Evolutionary conservation across 1,140 invertebrate genomes (phyloP), one percentile per base, ranked within the genome.

Genomic region (Tetragonula clypearis): DNA sequence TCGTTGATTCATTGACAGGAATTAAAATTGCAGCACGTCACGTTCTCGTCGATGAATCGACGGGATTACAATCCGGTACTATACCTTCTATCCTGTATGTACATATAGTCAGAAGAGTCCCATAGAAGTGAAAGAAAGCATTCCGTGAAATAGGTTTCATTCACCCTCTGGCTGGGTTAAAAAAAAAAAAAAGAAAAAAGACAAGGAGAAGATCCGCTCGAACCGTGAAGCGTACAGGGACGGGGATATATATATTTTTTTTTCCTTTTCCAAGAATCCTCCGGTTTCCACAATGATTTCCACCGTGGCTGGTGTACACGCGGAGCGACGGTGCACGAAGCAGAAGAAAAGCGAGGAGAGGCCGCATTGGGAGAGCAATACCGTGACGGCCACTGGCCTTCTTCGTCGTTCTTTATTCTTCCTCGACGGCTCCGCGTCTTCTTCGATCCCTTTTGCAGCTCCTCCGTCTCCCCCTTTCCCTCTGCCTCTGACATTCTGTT

Each of bases 361-460:
- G 62, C 73, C 41, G 73, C 82, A 82, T 85, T 60, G 75, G 80
- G 76, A 87, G 88, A 90, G 88, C 90, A 88, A 84, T 85, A 90
- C 90, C 90, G 90, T 91, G 90, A 91, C 90, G 90, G 90, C 86
- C 90, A 91, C 82, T 91, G 90, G 90, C 90, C 90, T 91, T 91
- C 88, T 87, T 84, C 74, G 55, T 49, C 35, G 75, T 86, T 83
- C 90, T 88, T 89, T 88, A 81, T 87, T 85, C 79, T 71, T 87
- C 71, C 73, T 53, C 88, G 62, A 78, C 77, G 73, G 74, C 53
- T 87, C 69, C 69, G 75, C 62, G 26, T 82, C 87, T 87, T 73
- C 87, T 35, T 79, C 72, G 84, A 73, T 88, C 73, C 79, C 73
- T 78, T 76, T 86, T 35, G 41, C 35, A 65, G 21, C 73, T 66